Conservation (phyloP, 2,888 invertebrate genomes). For the Cephus rjabovi region DNA sequence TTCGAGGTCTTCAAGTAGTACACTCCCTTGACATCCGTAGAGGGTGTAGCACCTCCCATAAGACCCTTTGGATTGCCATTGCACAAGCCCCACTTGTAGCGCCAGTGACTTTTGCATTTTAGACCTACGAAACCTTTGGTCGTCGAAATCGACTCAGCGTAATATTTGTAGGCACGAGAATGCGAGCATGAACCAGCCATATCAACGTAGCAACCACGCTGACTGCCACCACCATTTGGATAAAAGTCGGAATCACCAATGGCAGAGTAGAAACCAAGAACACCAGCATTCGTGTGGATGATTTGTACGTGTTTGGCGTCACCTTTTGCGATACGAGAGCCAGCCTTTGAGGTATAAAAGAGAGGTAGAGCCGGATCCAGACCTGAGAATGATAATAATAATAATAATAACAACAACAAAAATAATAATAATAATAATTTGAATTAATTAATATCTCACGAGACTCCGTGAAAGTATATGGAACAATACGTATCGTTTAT, state of each 20-base stretch:
- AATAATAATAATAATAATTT: too few species aligned
- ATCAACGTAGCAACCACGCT: slow-evolving; percentile 50
- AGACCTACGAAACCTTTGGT: neutral
- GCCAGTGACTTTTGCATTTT: neutral
- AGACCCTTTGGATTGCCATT: neutral
- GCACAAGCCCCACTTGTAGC: neutral
- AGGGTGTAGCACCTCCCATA: slow-evolving; percentile 21
- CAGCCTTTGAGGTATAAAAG: slow-evolving; percentile 41
- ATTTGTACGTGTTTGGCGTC: slow-evolving; percentile 62
- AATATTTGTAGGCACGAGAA: slow-evolving; percentile 46
- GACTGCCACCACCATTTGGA: slow-evolving; percentile 62
- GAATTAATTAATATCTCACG: too few species aligned
- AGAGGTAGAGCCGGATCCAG: slow-evolving; percentile 63
- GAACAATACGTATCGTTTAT: too few species aligned
- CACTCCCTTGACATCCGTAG: slow-evolving; percentile 27
- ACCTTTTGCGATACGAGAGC: slow-evolving; percentile 49
- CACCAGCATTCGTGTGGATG: slow-evolving; percentile 62
- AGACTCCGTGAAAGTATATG: too few species aligned
- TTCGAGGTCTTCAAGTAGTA: slow-evolving; percentile 44
- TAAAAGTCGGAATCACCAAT: slow-evolving; percentile 64
- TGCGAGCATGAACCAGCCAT: slow-evolving; percentile 53
- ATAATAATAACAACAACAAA: too few species aligned
- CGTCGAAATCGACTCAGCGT: slow-evolving; percentile 53
- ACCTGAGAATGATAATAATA: too few species aligned
- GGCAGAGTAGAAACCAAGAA: slow-evolving; percentile 51